A percentile compares a stretch with the other conserved stretches of the same genome.
Evolutionary conservation across 2,113 vertebrate species (phyloP).

Genomic region (Polypterus senegalus): DNA sequence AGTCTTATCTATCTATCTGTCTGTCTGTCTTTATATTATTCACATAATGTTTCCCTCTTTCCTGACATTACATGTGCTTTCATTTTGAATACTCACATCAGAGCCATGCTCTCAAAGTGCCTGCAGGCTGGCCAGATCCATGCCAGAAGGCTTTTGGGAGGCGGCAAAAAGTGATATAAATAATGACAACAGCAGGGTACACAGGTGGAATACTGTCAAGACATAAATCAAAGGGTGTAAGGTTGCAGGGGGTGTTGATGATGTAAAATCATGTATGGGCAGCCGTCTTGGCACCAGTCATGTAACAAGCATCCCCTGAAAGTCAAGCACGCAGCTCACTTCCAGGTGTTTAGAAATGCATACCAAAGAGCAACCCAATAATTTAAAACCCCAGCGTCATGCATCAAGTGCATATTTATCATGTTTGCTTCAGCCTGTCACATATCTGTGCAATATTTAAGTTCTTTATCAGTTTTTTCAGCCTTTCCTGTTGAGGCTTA

Average conservation of each 20-base stretch:
- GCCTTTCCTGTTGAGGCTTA: too few relatives aligned
- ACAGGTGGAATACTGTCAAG: constrained; percentile 20
- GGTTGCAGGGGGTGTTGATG: constrained; percentile 23
- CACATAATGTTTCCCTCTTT: too few relatives aligned
- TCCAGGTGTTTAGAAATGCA: constrained; percentile 30
- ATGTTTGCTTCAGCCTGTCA: too few relatives aligned
- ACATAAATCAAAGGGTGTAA: constrained; percentile 23
- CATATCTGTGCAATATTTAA: too few relatives aligned
- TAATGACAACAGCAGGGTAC: constrained; percentile 18
- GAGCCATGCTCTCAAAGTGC: neutral
- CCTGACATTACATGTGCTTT: too few relatives aligned
- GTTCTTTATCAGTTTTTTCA: too few relatives aligned
- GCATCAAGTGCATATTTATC: too few relatives aligned
- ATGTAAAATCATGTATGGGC: constrained; percentile 12
- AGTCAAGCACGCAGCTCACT: constrained; percentile 13
- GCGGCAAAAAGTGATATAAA: neutral
- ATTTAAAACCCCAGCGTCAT: constrained; percentile 1
- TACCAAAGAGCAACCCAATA: constrained; percentile 19
- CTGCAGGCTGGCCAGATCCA: neutral
- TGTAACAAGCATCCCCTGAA: constrained; percentile 13
- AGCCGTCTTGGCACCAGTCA: constrained; percentile 20
- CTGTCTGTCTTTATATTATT: too few relatives aligned
- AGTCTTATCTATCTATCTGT: too few relatives aligned
- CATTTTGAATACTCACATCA: too few relatives aligned
- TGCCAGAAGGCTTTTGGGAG: neutral